Evolutionary conservation across 2,888 invertebrate genomes (phyloP).

Genomic region (Scelioninae gen. 1): DNA sequence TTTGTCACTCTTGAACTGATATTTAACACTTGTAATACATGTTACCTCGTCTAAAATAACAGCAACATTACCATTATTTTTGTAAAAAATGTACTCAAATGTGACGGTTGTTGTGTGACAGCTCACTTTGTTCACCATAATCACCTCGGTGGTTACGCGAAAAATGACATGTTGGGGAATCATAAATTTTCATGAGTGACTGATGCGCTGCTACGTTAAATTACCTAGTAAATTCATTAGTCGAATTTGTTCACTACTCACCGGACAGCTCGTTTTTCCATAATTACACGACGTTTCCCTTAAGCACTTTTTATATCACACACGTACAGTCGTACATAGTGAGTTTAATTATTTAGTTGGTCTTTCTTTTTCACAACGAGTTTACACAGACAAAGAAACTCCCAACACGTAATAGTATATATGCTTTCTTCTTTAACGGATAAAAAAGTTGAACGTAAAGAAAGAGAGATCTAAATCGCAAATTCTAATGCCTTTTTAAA

Average conservation of each 20-base stretch:
- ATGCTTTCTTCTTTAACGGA: neutral
- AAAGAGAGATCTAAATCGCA: neutral
- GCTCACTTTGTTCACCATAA: slow-evolving; percentile 56
- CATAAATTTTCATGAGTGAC: slow-evolving; percentile 60
- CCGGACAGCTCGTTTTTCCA: slow-evolving; percentile 60
- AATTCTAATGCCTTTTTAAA: neutral
- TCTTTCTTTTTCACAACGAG: slow-evolving; percentile 7
- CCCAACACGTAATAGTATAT: neutral
- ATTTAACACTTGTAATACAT: too few species aligned
- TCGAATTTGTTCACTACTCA: slow-evolving; percentile 55
- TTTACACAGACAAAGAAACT: neutral
- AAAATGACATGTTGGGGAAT: slow-evolving; percentile 58
- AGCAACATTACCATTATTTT: slow-evolving; percentile 15
- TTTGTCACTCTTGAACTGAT: too few species aligned
- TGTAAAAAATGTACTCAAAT: slow-evolving; percentile 40
- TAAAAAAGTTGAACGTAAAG: neutral
- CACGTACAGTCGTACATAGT: neutral
- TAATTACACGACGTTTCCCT: slow-evolving; percentile 61
- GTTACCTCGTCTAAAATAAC: too few species aligned
- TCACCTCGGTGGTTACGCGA: slow-evolving; percentile 52
- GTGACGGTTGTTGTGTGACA: slow-evolving; percentile 56
- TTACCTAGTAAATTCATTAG: slow-evolving; percentile 67
- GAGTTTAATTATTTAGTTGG: slow-evolving; percentile 30
- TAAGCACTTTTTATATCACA: slow-evolving; percentile 52
- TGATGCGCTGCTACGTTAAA: slow-evolving; percentile 56